phyloP scores from a whole-genome alignment of 2,797 vertebrate species.

The Astyanax mexicanus region DNA sequence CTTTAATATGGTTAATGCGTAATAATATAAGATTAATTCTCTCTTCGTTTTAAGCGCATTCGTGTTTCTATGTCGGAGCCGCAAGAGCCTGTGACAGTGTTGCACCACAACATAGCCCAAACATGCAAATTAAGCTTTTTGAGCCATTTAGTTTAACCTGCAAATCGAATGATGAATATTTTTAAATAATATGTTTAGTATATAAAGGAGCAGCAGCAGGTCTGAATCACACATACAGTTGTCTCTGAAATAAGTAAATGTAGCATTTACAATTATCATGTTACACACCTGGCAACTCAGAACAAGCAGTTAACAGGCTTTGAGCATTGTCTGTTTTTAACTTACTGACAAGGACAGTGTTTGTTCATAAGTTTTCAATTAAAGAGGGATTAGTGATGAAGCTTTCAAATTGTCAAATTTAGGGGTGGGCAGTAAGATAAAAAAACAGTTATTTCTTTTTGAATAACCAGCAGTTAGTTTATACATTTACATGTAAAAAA shows the following conservation, averaged over 20 bases:
- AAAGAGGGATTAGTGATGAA: neutral
- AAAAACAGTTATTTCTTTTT: no score
- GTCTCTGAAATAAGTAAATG: constrained; percentile 12
- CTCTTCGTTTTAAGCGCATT: neutral
- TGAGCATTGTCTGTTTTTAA: neutral
- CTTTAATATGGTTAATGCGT: neutral
- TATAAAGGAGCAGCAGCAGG: neutral
- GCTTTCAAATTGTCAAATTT: neutral
- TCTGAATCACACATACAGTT: neutral
- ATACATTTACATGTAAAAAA: no score
- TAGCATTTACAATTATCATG: constrained; percentile 35
- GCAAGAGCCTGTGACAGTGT: neutral
- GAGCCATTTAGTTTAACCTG: no score
- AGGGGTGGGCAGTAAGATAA: neutral
- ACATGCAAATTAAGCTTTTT: neutral
- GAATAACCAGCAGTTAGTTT: no score
- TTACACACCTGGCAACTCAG: constrained; percentile 32
- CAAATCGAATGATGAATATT: neutral
- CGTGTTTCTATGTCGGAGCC: neutral
- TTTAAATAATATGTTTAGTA: no score
- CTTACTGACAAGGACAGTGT: neutral
- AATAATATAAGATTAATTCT: neutral
- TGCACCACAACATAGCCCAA: neutral
- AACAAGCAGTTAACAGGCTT: constrained; percentile 46
- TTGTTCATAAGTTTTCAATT: neutral